phyloP scores from a whole-genome alignment of 2,888 invertebrate genomes.

The Marronus borbonicus region DNA sequence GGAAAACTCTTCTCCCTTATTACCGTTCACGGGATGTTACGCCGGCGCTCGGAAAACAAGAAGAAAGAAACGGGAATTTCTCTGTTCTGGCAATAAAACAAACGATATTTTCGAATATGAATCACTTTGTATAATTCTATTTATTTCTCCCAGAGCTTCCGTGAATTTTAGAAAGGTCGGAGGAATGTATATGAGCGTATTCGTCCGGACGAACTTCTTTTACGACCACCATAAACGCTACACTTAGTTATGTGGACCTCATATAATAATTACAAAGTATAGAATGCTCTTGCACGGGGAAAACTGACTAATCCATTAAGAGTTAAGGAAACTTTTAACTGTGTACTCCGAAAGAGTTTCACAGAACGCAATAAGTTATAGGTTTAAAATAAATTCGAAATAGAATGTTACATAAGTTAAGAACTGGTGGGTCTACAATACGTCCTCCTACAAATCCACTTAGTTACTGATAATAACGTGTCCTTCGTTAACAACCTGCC shows the following conservation, averaged over 20 bases:
- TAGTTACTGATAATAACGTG: too few species aligned
- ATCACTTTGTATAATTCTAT: slow-evolving; percentile 37
- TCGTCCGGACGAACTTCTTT: slow-evolving; percentile 5
- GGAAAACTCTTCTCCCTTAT: slow-evolving; percentile 21
- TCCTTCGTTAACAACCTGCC: too few species aligned
- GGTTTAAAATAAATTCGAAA: too few species aligned
- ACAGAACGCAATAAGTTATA: neutral
- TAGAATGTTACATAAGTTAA: too few species aligned
- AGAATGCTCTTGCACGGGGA: neutral
- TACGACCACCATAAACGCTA: slow-evolving; percentile 7
- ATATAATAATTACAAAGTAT: neutral
- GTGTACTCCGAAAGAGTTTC: neutral
- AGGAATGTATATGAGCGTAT: neutral
- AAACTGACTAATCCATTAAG: neutral
- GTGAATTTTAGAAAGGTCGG: slow-evolving; percentile 6
- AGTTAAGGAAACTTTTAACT: neutral
- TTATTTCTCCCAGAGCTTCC: slow-evolving; percentile 20
- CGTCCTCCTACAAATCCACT: too few species aligned
- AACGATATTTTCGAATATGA: slow-evolving; percentile 34
- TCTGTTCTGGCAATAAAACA: slow-evolving; percentile 21
- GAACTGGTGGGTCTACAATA: too few species aligned
- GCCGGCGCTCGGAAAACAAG: neutral
- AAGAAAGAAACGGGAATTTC: neutral
- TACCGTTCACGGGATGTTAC: slow-evolving; percentile 14
- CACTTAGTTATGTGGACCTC: neutral